Conservation (phyloP, 2,888 invertebrate genomes). For the Rosalia funebris region DNA sequence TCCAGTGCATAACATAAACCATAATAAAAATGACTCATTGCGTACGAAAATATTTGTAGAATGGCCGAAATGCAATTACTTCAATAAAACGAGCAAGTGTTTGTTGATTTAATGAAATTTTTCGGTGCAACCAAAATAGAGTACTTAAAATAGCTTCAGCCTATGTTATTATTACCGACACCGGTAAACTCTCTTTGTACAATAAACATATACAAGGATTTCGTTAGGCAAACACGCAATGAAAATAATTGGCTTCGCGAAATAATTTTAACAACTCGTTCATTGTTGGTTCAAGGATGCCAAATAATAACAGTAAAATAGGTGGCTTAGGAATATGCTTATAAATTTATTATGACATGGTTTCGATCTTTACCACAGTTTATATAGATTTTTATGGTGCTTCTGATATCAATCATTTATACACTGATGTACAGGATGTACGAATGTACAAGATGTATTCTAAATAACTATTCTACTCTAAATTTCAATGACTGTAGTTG, state of each 20-base stretch:
- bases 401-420: no score
- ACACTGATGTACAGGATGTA: no score
- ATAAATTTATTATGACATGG: no score
- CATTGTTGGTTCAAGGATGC: not conserved
- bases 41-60: not conserved
- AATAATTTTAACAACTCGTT: not conserved
- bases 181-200: not conserved
- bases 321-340: no score
- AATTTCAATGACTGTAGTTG: no score
- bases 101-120: constrained; percentile 3
- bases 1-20: no score
- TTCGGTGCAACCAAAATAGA: not conserved
- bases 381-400: no score
- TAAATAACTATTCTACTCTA: no score
- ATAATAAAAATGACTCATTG: no score
- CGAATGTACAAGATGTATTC: no score
- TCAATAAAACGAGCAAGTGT: not conserved
- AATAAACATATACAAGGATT: not conserved
- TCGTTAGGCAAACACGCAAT: not conserved
- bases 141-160: not conserved
- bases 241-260: not conserved
- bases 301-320: no score
- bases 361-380: no score
- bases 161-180: not conserved
- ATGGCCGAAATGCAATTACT: not conserved